Conservation (phyloP, 2,888 invertebrate species). For the Mythimna vitellina region DNA sequence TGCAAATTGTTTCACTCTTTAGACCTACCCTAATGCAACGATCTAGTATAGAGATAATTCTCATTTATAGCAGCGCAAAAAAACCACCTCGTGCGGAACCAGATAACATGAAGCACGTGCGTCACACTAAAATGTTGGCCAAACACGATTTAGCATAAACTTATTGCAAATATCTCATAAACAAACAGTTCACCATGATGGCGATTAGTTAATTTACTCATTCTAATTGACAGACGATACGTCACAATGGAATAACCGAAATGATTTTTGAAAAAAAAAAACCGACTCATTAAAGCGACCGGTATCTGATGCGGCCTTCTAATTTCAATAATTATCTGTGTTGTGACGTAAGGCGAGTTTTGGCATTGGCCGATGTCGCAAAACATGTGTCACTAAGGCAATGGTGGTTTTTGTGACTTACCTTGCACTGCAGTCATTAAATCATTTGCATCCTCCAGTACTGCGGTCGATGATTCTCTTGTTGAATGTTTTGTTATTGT, state of each 20-base stretch:
- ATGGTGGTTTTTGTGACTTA: slow-evolving; percentile 61
- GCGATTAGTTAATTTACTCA: slow-evolving; percentile 8
- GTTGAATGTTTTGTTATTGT: slow-evolving; percentile 28
- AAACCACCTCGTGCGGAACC: slow-evolving; percentile 6
- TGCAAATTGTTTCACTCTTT: no score
- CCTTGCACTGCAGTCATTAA: slow-evolving; percentile 48
- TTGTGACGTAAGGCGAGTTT: slow-evolving; percentile 54
- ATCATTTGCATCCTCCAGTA: slow-evolving; percentile 36
- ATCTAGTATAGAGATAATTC: background rate
- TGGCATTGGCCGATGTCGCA: slow-evolving; percentile 52
- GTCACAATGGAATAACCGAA: slow-evolving; percentile 45
- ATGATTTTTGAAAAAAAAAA: slow-evolving; percentile 35
- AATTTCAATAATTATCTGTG: slow-evolving; percentile 40
- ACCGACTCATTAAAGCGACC: slow-evolving; percentile 40
- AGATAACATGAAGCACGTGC: slow-evolving; percentile 8
- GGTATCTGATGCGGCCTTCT: slow-evolving; percentile 56
- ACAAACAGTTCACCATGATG: slow-evolving; percentile 1
- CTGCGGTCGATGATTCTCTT: slow-evolving; percentile 55
- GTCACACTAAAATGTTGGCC: slow-evolving; percentile 7
- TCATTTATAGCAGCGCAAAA: background rate
- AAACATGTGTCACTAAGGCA: slow-evolving; percentile 49
- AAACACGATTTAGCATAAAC: slow-evolving; percentile 16
- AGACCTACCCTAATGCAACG: slow-evolving; percentile 14
- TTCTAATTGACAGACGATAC: slow-evolving; percentile 8
- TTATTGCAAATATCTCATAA: slow-evolving; percentile 16